Base-by-base conservation (phyloP, 2,888 invertebrate species). In the Euphydryas editha region DNA sequence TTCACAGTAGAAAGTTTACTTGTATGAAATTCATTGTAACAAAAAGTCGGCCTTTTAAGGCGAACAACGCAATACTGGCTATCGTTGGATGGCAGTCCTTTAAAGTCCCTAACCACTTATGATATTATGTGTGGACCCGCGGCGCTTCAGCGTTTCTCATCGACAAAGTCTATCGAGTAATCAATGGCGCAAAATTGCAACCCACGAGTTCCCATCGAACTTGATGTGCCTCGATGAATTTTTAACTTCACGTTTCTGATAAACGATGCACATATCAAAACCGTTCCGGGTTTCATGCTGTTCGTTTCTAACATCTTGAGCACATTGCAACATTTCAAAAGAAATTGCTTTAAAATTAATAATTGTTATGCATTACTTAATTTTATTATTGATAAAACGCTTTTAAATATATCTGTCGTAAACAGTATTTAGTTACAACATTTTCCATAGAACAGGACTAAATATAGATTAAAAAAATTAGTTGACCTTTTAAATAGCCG, bases 41-140 rank as follows among this genome's bases (percentile, higher is more conserved):
- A 87, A 88, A 87, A 91, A 90, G 84, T 77, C 74, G 46, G 56
- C 83, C 88, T 75, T 87, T 82, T 86, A 89, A 77, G 88, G 89
- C 70, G 70, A 72, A 68, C 77, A 75, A 79, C 82, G 85, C 82
- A 83, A 84, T 83, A 82, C 82, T 76, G 78, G 81, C 84, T 85
- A 83, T 87, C 84, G 77, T 77, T 65, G 72, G 78, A 69, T 76
- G 72, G 75, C 84, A 82, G 83, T 82, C 88, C 86, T 89, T 89
- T 86, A 87, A 86, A 81, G 87, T 82, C 79, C 78, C 80, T 83
- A 84, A 84, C 82, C 75, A 85, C 84, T 89, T 89, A 87, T 85
- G 87, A 86, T 87, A 89, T 85, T 87, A 88, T 84, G 85, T 84
- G 83, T 82, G 83, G 78, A 78, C 78, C 76, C 74, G 70, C 73